Conservation (phyloP, 2,888 invertebrate species). For the Panopea generosa region DNA sequence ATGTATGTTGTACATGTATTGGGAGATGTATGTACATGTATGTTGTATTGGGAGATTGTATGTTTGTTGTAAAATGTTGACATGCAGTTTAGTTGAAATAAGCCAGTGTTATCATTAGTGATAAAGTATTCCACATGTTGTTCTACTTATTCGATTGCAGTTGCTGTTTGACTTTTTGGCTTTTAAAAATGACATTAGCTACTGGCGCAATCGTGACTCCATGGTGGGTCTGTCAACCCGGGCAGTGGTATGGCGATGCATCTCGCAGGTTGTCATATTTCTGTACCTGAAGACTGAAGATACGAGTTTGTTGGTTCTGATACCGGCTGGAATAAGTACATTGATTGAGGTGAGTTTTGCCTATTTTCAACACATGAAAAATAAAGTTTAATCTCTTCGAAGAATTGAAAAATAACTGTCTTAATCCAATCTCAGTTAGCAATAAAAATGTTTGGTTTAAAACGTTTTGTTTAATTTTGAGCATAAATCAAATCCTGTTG, state of each 20-base stretch:
- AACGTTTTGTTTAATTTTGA: no score
- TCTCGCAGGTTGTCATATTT: constrained; percentile 94
- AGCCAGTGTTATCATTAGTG: no score
- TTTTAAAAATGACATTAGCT: constrained; percentile 98
- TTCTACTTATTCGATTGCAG: constrained; percentile 77
- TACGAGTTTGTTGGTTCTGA: constrained; percentile 94
- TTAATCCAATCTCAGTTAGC: background rate
- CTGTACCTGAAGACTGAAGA: constrained; percentile 96
- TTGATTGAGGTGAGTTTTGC: constrained; percentile 92
- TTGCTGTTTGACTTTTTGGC: constrained; percentile 96
- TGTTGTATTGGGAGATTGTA: no score
- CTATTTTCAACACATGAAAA: background rate
- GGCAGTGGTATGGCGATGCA: constrained; percentile 95
- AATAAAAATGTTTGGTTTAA: background rate
- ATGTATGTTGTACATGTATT: no score
- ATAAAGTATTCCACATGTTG: no score
- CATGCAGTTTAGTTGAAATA: no score
- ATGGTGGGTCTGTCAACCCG: constrained; percentile 95
- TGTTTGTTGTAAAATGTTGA: no score
- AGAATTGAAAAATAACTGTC: background rate
- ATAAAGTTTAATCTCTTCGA: background rate
- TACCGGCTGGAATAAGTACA: constrained; percentile 94
- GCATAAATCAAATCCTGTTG: no score
- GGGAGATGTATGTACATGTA: no score
- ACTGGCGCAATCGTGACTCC: constrained; percentile 94